Base-by-base conservation (phyloP, 2,888 invertebrate genomes). In the Noctua comes region DNA sequence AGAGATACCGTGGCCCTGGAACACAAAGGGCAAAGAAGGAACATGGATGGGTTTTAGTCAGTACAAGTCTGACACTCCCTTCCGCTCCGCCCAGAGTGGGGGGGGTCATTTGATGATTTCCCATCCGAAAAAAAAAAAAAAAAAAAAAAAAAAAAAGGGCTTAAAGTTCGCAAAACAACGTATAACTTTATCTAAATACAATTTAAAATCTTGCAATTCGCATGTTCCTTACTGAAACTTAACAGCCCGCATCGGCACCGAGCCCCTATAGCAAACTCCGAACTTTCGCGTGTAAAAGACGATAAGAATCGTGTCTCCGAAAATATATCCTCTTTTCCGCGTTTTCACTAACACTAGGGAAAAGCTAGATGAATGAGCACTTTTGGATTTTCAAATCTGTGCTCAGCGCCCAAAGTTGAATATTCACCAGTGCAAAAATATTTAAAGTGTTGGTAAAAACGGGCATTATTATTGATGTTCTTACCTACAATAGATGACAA, bases 261-360 rank as follows among this genome's bases (percentile, higher is more conserved):
- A 48, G 31, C 87, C 87, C 87, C 76, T 79, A 79, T 76, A 66
- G 48, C 65, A 72, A 79, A 84, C 76, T 76, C 43, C 10, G 36
- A 85, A 85, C 62, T 74, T 79, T 77, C 24, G 73, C 80, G 79
- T 76, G 73, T 77, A 65, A 62, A 80, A 62, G 43, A 68, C 69
- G 84, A 80, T 87, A 80, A 76, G 43, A 65, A 80, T 79, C 40
- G 51, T 69, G 64, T 78, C 76, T 85, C 54, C 79, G 65, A 76
- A 82, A 75, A 77, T 84, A 74, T 65, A 73, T 76, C 57, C 40
- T 66, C 62, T 68, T 40, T 24, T 27, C 43, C 43, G 11, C 43
- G 16, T 43, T 66, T 43, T 27, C 16, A 66, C 66, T 43, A 18
- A 18, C n/a, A 18, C 43, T n/a, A 66, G 43, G 16, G 16, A 13